Base-by-base conservation (phyloP, 2,888 invertebrate genomes). In the Troides helena region DNA sequence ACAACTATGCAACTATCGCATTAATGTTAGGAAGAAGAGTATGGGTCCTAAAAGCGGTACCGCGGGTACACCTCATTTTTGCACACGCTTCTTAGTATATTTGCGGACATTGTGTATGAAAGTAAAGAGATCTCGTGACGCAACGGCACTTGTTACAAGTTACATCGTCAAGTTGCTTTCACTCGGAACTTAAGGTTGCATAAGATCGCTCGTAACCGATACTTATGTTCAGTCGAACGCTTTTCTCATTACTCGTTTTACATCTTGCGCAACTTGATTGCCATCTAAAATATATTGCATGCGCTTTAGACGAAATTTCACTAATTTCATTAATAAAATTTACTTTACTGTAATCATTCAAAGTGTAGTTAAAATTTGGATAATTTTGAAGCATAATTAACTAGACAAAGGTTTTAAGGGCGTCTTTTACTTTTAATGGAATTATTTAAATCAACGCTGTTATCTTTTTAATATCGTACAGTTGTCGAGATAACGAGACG, bases 151-250 rank as follows among this genome's bases (percentile, higher is more conserved):
- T 70, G 73, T 67, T 71, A 72, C 74, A 75, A 73, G 73, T 72
- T 79, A 78, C 80, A 84, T 82, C 82, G 82, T 76, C 78, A 82
- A 81, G 46, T 75, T 71, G 72, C 88, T 88, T 87, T 87, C 87
- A 72, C 86, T 82, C 74, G 78, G 77, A 79, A 77, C 70, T 81
- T 62, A 46, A 62, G 61, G 67, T 78, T 78, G 72, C 74, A 74
- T 75, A 78, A 78, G 58, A 57, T n/a, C 21, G 21, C 17, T 59
- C 73, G 72, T 70, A 74, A 73, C 72, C 65, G 72, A 72, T 69
- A 68, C 71, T 70, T 73, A 64, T 62, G 58, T 62, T 39, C 68
- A 67, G 30, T 59, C 39, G 59, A 64, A 53, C 56, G 50, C 63
- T 70, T 62, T 63, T 59, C 67, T 70, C 67, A 63, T 70, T 70